These are phyloP conservation scores for Trachelus troglodyta DNA, from an alignment of 2,888 invertebrate species.

Conservation along the genomic window DNA sequence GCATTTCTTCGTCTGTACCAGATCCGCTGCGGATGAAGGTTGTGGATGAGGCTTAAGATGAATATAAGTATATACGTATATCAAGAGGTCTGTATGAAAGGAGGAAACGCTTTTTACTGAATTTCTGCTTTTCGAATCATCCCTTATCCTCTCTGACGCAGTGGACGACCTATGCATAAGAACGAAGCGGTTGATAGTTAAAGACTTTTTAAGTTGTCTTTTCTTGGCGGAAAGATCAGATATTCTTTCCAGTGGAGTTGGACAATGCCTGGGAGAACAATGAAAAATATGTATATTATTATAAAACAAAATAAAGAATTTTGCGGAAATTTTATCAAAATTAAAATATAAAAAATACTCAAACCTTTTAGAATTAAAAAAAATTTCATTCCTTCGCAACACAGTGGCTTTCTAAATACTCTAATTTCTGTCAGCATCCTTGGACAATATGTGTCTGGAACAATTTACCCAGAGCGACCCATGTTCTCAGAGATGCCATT, in stretches of 20 bases:
- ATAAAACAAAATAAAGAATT: too few species aligned
- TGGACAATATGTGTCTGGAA: background rate
- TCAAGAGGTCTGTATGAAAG: background rate
- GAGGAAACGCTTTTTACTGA: background rate
- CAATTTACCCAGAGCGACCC: background rate
- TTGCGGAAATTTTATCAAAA: too few species aligned
- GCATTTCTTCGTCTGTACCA: background rate
- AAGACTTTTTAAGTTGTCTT: background rate
- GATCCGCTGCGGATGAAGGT: background rate
- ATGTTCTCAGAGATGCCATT: background rate
- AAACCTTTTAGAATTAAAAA: background rate
- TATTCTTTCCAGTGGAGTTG: background rate
- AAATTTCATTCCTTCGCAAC: background rate
- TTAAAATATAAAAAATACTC: background rate
- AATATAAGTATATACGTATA: background rate
- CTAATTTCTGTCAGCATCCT: background rate
- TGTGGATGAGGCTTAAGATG: background rate
- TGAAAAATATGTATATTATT: background rate
- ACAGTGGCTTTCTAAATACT: background rate
- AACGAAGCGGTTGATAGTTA: background rate
- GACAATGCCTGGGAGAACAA: too few species aligned
- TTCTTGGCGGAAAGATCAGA: background rate
- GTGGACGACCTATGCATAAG: background rate
- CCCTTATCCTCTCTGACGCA: background rate
- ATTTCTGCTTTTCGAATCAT: background rate